Evolutionary conservation across 2,888 invertebrate species (phyloP), one percentile per base, ranked within the genome.

Genomic region (Drosophila antonietae): DNA sequence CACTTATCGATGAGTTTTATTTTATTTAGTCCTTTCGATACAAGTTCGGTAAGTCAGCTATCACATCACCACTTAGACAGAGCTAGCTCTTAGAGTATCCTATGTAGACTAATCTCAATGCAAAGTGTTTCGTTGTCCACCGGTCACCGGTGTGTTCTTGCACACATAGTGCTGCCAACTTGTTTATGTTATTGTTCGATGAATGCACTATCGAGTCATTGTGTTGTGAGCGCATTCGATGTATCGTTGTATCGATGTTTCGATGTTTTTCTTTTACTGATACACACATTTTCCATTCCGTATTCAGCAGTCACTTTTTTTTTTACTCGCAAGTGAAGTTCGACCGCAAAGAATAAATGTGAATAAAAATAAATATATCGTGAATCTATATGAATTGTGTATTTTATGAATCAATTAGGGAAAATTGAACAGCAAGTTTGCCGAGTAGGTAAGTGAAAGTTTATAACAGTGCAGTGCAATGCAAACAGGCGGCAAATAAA

Each of bases 261-360:
- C 52, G 68, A 62, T 68, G 51, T 57, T 61, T 63, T 65, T 71
- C 62, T 79, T 78, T 78, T 39, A 65, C 64, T 77, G 82, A 83
- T 86, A 84, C 80, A 84, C 79, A 83, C 84, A 83, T 81, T 86
- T 84, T 84, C 75, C 84, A 72, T 66, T 70, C 69, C 73, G 67
- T 51, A 73, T 68, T 70, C 68, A 76, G 75, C 75, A 79, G 79
- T 79, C 79, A 79, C 79, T 79, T 79, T 79, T 79, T 78, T 79
- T 84, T 84, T 81, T 81, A 81, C 84, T 84, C 84, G 87, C 84
- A 78, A 84, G 75, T 80, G 75, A 71, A 83, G 85, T 77, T 83
- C 80, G 84, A 75, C 83, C 83, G 83, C 83, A 86, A 80, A 81
- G 80, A 80, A 80, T 80, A 78, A 78, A 78, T 79, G 78, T 74